Evolutionary conservation across 1,140 invertebrate species (phyloP), one percentile per base, ranked within the genome.

Genomic region (Drosophila equinoxialis): DNA sequence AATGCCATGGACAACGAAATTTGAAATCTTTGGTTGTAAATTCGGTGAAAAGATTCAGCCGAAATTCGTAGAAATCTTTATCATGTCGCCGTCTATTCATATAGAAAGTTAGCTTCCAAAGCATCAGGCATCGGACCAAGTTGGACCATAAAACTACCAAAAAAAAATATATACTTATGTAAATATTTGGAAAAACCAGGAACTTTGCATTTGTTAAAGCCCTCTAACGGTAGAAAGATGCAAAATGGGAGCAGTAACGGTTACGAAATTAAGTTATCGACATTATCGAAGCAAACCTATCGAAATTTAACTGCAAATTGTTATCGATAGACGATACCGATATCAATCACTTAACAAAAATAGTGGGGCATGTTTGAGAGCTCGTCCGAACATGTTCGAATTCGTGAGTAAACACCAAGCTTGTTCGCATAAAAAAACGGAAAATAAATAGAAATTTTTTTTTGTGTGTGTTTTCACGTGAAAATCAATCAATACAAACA

Each of bases 41-140:
- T 45, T 45, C n/a, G 1, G 17, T 17, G 8, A 23, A 51, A 39
- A 5, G 11, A 23, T 51, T 23, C 20, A 3, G 14, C 14, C 14
- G 8, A 51, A 51, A 51, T 51, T 51, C 45, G 45, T 23, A 51
- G 45, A 51, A 51, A 23, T 20, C 17, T 23, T 23, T 51, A 51
- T 51, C 45, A 51, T 51, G 23, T 51, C 45, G 45, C 17, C 17
- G 20, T 51, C 20, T 51, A 23, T 51, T 23, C 17, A 51, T 11
- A 11, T 11, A 51, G 4, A 51, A 51, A 51, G 7, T 51, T 23
- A 23, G 8, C 17, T 39, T 39, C 11, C 17, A 17, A 11, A 39
- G 37, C 37, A 39, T 13, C 3, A 39, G 11, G 37, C 37, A 13
- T 39, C 37, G 3, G 4, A 39, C 37, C 1, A 13, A 39, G 10